Base-by-base conservation (phyloP, 2,113 vertebrate genomes). In the Oxyruncus cristatus region DNA sequence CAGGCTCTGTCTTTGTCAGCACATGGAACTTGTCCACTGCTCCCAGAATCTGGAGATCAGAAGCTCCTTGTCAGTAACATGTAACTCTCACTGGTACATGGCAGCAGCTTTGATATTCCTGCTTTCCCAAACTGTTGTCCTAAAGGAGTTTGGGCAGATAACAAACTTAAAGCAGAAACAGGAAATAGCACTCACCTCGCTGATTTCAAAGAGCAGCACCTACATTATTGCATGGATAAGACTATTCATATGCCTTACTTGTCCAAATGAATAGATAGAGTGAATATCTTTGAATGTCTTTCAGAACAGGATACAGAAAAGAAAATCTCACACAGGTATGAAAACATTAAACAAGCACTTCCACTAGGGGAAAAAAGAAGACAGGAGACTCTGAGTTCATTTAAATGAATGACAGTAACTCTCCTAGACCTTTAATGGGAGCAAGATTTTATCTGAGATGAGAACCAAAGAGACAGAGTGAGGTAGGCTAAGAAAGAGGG, bases 301-400 rank as follows among this genome's bases (percentile, higher is more conserved):
- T 92, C 72, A 93, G 92, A 92, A 82, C 26, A 63, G 14, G n/a
- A 62, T 14, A 88, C 7, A 86, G 32, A 83, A 94, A 79, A 90
- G 75, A 66, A 87, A 71, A 50, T 63, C 76, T 89, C 89, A 63
- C 27, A 75, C 52, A 87, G 44, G 76, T 71, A 72, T 67, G 56
- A 67, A 84, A 95, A 94, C 61, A 72, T 95, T 89, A 91, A 92
- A 85, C 61, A 94, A 53, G 62, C 11, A 88, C 35, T 85, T 78
- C 26, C 62, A 76, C 14, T 14, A 13, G 6, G 12, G 28, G 17
- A 24, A 7, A 35, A 59, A 47, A 66, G 37, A 26, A 53, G 28
- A 30, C 5, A 3, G 28, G 20, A 83, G 41, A 93, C 65, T 59
- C 30, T 42, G 32, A 76, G 53, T 72, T 82, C 17, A 86, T 85